phyloP scores from a whole-genome alignment of 2,888 invertebrate species.

The Pammene aurita region DNA sequence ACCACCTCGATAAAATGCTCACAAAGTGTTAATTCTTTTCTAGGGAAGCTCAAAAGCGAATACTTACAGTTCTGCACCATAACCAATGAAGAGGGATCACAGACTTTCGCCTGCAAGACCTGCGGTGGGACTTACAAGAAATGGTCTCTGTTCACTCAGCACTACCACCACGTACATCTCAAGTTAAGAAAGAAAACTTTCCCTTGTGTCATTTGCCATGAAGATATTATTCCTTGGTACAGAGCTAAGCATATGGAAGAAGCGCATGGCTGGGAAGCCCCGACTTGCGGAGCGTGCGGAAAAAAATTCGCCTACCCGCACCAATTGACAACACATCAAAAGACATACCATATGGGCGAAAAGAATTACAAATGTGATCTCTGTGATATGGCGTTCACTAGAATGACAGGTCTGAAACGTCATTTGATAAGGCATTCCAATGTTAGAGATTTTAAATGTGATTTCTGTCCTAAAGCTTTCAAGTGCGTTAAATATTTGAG shows the following conservation, averaged over 20 bases:
- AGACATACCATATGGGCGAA: slow-evolving; percentile 15
- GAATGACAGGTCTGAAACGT: background rate
- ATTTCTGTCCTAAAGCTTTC: slow-evolving; percentile 49
- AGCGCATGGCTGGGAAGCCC: slow-evolving; percentile 45
- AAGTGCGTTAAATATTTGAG: slow-evolving; percentile 15
- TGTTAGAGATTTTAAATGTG: slow-evolving; percentile 47
- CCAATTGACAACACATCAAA: slow-evolving; percentile 7
- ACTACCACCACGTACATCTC: slow-evolving; percentile 31
- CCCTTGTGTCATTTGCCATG: slow-evolving; percentile 29
- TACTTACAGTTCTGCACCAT: slow-evolving; percentile 1
- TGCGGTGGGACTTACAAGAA: slow-evolving; percentile 26
- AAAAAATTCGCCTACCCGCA: slow-evolving; percentile 45
- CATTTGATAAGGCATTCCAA: slow-evolving; percentile 43
- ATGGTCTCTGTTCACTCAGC: slow-evolving; percentile 15
- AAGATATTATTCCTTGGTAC: background rate
- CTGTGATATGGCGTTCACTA: slow-evolving; percentile 27
- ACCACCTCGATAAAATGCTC: background rate
- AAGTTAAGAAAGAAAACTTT: slow-evolving; percentile 13
- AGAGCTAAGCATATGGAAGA: slow-evolving; percentile 29
- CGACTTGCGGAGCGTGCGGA: slow-evolving; percentile 50
- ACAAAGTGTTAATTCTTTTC: slow-evolving; percentile 36
- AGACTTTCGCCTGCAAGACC: slow-evolving; percentile 33
- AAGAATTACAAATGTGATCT: slow-evolving; percentile 17
- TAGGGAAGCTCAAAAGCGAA: slow-evolving; percentile 27
- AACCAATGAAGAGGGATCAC: slow-evolving; percentile 31